Evolutionary conservation across 1,140 invertebrate genomes (phyloP).

Genomic region (Diplogasteroides magnus): DNA sequence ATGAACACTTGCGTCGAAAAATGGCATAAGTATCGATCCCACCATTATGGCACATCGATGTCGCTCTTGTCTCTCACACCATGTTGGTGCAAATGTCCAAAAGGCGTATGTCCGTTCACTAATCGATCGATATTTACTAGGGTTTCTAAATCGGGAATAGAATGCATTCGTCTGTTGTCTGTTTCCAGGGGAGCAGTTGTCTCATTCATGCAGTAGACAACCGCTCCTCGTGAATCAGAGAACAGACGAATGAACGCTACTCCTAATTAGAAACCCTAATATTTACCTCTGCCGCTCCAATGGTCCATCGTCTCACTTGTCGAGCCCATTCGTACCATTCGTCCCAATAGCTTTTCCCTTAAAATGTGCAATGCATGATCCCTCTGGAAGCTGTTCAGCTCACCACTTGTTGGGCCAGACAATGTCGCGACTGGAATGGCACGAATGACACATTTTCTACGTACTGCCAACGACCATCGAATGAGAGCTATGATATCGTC

Average conservation of each 20-base stretch:
- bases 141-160: too few species aligned
- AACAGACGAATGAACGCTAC: too few species aligned
- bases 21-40: too few species aligned
- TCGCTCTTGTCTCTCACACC: too few species aligned
- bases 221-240: neutral
- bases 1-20: too few species aligned
- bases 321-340: slow-evolving; percentile 45
- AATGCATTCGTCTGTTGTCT: too few species aligned
- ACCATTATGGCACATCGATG: too few species aligned
- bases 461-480: slow-evolving; percentile 41
- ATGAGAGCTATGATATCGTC: slow-evolving; percentile 45
- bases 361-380: slow-evolving; percentile 6
- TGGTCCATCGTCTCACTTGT: slow-evolving; percentile 42
- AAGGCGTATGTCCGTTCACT: too few species aligned
- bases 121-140: too few species aligned
- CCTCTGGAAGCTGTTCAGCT: neutral
- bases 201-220: neutral
- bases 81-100: too few species aligned
- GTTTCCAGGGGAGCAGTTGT: neutral
- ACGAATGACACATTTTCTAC: slow-evolving; percentile 30
- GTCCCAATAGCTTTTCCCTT: slow-evolving; percentile 34
- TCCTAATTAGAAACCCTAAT: neutral
- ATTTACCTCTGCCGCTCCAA: slow-evolving; percentile 40
- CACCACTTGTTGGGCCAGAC: slow-evolving; percentile 35
- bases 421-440: slow-evolving; percentile 36